A percentile compares a stretch with the other conserved stretches of the same genome.
Conservation (phyloP, 37 sponge, comb jelly and placozoan genomes). For the Cliona cf. orientalis region DNA sequence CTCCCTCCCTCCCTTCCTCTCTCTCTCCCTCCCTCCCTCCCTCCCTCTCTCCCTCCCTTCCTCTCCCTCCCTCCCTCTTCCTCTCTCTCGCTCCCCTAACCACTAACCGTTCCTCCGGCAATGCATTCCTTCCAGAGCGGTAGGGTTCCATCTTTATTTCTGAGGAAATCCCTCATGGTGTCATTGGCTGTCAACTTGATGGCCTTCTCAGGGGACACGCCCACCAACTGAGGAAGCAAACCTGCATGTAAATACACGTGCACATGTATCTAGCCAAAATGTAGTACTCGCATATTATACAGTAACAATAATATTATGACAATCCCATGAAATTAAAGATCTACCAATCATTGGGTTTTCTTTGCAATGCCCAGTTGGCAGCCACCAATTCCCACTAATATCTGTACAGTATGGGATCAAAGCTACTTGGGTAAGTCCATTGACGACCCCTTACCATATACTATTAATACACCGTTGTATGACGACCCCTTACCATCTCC, state of each 20-base stretch:
- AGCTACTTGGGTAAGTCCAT: too few species aligned
- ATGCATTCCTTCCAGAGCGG: conserved; percentile 80
- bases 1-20: background rate
- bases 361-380: too few species aligned
- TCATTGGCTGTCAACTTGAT: conserved; percentile 96
- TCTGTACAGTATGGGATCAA: too few species aligned
- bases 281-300: too few species aligned
- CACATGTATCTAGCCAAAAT: too few species aligned
- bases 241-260: too few species aligned
- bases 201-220: conserved; percentile 98
- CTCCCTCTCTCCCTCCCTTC: background rate
- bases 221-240: conserved; percentile 92
- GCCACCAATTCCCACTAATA: too few species aligned
- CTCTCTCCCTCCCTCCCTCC: background rate
- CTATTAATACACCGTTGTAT: too few species aligned
- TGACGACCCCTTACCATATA: too few species aligned
- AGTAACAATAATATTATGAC: too few species aligned
- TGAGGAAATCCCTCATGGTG: conserved; percentile 76
- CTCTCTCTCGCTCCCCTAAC: background rate
- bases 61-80: background rate
- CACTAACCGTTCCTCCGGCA: conserved; percentile 88
- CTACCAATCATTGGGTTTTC: too few species aligned
- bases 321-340: too few species aligned
- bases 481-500: background rate
- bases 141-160: conserved; percentile 77